Evolutionary conservation across 2,113 vertebrate genomes (phyloP).

Genomic region (Helogale parvula): DNA sequence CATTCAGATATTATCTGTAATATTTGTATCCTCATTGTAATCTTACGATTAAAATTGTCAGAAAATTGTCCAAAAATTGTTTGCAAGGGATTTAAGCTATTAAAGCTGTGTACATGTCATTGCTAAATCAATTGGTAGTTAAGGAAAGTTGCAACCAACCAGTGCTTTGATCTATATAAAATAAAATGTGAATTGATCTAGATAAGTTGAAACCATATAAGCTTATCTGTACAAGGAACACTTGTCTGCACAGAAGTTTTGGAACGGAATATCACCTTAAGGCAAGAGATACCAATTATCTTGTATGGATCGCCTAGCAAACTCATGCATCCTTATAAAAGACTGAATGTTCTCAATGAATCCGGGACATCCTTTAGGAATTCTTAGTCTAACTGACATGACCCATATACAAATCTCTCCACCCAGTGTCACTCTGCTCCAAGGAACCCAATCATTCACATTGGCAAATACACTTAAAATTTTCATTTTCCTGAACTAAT

Average conservation of each 20-base stretch:
- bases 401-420: neutral
- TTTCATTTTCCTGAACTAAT: neutral
- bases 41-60: conserved; percentile 37
- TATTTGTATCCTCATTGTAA: conserved; percentile 42
- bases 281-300: neutral
- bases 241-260: neutral
- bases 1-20: neutral
- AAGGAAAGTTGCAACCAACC: neutral
- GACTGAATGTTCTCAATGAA: neutral
- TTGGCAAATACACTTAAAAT: conserved; percentile 22
- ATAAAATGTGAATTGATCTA: neutral
- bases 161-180: neutral
- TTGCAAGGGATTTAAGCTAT: neutral
- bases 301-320: neutral
- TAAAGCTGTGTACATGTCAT: neutral
- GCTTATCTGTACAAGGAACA: neutral
- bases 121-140: neutral
- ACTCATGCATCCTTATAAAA: neutral
- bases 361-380: neutral
- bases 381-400: neutral
- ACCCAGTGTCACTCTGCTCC: neutral
- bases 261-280: neutral
- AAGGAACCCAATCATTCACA: neutral
- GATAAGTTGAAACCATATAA: neutral
- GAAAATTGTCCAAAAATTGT: conserved; percentile 39